Conservation (phyloP, 1,140 invertebrate genomes). For the Camponotus pennsylvanicus region DNA sequence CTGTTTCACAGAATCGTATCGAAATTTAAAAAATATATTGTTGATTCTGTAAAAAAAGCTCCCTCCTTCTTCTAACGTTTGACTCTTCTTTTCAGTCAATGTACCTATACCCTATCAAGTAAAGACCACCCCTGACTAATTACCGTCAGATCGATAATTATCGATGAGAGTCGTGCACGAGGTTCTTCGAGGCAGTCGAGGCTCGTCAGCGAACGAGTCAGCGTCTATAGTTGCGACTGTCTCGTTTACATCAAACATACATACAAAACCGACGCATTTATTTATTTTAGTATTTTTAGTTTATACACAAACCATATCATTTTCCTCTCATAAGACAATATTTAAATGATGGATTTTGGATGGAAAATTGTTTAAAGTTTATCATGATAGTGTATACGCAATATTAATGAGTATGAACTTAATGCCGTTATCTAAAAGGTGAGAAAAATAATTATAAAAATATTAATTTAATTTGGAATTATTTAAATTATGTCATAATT, state of each 20-base stretch:
- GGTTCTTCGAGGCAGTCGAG: conserved; percentile 40
- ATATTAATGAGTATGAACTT: neutral
- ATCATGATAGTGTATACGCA: neutral
- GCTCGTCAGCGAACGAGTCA: conserved; percentile 28
- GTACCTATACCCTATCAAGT: conserved; percentile 27
- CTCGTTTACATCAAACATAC: conserved; percentile 38
- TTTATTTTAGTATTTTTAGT: neutral
- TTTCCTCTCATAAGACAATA: neutral
- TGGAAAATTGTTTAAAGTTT: neutral
- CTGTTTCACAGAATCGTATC: neutral
- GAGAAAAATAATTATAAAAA: neutral
- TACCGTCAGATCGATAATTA: conserved; percentile 69
- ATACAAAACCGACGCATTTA: neutral
- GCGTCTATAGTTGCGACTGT: conserved; percentile 8
- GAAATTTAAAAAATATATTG: neutral
- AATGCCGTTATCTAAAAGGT: neutral
- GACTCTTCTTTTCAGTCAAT: neutral
- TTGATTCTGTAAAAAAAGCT: neutral
- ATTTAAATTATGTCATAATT: neutral
- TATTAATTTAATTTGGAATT: neutral
- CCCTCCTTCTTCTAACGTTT: neutral
- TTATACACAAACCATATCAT: neutral
- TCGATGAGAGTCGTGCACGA: conserved; percentile 58
- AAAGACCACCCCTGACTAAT: conserved; percentile 53
- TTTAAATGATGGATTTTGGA: neutral